Percentiles rank a stretch among this genome's conserved stretches.
Conservation (phyloP, 2,888 invertebrate genomes). For the Ennomos fuscantarius region DNA sequence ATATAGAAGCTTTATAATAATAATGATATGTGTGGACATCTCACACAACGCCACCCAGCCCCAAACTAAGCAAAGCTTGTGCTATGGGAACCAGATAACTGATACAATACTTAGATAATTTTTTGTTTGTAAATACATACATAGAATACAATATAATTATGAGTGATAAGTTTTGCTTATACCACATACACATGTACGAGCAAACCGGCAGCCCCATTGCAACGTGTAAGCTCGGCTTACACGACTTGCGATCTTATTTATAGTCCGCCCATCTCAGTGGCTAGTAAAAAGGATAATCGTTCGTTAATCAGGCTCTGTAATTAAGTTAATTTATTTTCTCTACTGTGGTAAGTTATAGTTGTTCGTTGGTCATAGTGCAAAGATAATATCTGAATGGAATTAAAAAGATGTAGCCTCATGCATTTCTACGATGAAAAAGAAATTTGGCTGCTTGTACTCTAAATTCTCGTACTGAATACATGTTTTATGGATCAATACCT, state of each 20-base stretch:
- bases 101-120: no score
- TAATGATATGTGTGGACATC: no score
- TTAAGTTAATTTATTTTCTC: conserved; percentile 59
- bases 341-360: conserved; percentile 32
- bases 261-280: conserved; percentile 36
- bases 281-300: conserved; percentile 63
- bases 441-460: neutral
- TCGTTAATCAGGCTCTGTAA: conserved; percentile 63
- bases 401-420: conserved; percentile 36
- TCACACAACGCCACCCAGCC: no score
- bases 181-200: neutral
- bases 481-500: no score
- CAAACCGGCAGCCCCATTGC: conserved; percentile 5
- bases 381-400: conserved; percentile 33
- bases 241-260: conserved; percentile 63
- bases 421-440: conserved; percentile 3
- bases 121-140: no score
- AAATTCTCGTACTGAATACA: neutral
- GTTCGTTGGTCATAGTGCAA: conserved; percentile 40
- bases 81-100: no score
- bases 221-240: conserved; percentile 46
- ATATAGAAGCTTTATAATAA: no score
- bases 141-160: no score
- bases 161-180: conserved; percentile 5
- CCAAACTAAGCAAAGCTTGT: no score